A percentile compares a stretch with the other conserved stretches of the same genome.
phyloP scores from a whole-genome alignment of 2,113 vertebrate genomes.

The Glaucidium brasilianum region DNA sequence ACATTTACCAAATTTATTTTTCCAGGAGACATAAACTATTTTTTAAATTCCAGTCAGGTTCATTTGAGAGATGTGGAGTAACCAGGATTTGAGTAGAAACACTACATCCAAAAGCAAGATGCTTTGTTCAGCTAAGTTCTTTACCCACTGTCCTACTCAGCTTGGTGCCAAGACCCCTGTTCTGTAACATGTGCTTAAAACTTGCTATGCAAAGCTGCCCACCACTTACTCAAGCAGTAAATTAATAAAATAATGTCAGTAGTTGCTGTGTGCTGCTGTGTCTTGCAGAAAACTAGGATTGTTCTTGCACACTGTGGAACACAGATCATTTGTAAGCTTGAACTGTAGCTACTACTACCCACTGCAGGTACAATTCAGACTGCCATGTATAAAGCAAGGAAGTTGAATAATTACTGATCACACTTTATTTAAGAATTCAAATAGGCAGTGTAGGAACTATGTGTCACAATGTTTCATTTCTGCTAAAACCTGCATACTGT shows the following conservation, averaged over 20 bases:
- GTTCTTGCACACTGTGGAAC: background rate
- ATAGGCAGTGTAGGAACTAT: background rate
- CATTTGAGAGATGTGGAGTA: background rate
- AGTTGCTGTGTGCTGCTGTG: background rate
- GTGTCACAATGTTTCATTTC: background rate
- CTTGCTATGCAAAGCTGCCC: background rate
- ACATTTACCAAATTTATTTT: background rate
- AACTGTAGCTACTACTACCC: background rate
- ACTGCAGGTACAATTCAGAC: slow-evolving; percentile 40
- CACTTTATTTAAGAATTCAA: slow-evolving; percentile 33
- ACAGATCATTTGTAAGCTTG: background rate
- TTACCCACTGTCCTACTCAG: background rate
- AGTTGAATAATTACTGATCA: slow-evolving; percentile 41
- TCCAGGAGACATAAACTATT: background rate
- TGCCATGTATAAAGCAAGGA: slow-evolving; percentile 8
- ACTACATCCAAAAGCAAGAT: background rate
- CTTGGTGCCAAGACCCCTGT: rapidly evolving
- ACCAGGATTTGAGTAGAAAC: background rate
- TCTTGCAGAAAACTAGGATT: background rate
- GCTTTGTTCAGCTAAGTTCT: background rate
- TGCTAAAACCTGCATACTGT: background rate
- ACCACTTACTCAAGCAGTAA: background rate
- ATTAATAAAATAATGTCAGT: background rate
- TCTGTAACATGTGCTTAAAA: background rate
- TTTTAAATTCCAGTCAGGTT: background rate